These are phyloP conservation scores for Phrynocephalus vlangalii DNA, from an alignment of 2,797 vertebrate species.

Conservation along the genomic window DNA sequence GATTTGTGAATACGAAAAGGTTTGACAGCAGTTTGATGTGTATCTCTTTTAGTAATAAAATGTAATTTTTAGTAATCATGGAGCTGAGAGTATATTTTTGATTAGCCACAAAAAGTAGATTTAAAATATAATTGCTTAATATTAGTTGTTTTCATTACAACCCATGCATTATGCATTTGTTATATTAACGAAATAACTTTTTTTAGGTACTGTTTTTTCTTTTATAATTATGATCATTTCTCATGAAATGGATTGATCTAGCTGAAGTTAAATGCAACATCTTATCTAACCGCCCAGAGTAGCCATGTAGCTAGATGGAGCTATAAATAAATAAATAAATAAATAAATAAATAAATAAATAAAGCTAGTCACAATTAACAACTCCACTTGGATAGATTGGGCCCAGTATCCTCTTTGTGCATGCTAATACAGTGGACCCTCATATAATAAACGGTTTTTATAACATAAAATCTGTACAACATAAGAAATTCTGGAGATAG, in stretches of 20 bases:
- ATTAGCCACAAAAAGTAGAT: constrained; percentile 21
- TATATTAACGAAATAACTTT: constrained; percentile 28
- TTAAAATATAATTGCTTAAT: constrained; percentile 22
- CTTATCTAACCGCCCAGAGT: no score
- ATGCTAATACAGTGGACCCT: not conserved
- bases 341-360: no score
- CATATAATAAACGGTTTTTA: no score
- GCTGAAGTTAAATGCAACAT: not conserved
- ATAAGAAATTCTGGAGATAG: no score
- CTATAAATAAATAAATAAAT: no score
- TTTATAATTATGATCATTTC: not conserved
- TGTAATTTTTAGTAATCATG: not conserved
- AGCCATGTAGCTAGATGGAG: no score
- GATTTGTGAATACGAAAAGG: constrained; percentile 86
- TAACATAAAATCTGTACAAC: no score
- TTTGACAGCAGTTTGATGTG: constrained; percentile 64
- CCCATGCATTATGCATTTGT: not conserved
- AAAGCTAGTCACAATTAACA: not conserved
- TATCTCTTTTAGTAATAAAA: constrained; percentile 34
- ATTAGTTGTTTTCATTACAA: not conserved
- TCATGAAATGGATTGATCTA: not conserved
- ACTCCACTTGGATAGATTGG: not conserved
- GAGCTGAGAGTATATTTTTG: not conserved
- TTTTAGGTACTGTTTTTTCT: not conserved
- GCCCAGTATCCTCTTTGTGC: not conserved